These are phyloP conservation scores for Crioceris asparagi DNA, from an alignment of 2,888 invertebrate genomes.

Conservation along the genomic window DNA sequence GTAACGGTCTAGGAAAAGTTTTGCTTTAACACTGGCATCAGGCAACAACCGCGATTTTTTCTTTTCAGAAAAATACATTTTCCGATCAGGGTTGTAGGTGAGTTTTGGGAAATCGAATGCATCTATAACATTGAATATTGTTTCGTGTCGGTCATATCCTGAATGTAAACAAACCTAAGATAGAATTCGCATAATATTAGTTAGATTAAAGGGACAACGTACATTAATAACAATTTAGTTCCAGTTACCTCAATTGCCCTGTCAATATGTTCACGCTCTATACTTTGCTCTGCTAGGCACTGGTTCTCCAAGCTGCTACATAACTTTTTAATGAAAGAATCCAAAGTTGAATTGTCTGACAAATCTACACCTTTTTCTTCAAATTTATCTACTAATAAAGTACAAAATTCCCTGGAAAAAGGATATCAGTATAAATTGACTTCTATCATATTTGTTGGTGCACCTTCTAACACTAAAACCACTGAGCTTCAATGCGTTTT, in stretches of 20 bases:
- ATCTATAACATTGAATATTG: conserved; percentile 66
- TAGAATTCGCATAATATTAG: background rate
- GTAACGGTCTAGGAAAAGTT: conserved; percentile 54
- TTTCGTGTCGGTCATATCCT: conserved; percentile 58
- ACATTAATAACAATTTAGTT: conserved; percentile 3
- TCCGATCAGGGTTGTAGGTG: conserved; percentile 62
- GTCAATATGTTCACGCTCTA: conserved; percentile 63
- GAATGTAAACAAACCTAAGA: conserved; percentile 45
- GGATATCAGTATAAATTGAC: background rate
- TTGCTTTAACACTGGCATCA: conserved; percentile 57
- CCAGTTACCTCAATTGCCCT: conserved; percentile 52
- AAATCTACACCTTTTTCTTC: conserved; percentile 34
- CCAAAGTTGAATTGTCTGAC: conserved; percentile 48
- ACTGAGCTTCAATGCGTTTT: conserved; percentile 61
- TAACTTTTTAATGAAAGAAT: conserved; percentile 63
- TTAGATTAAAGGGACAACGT: background rate
- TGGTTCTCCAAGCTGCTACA: conserved; percentile 71
- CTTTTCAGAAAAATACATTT: conserved; percentile 55
- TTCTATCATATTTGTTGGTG: background rate
- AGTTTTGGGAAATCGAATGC: conserved; percentile 74
- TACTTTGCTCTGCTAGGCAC: conserved; percentile 57
- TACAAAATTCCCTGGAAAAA: conserved; percentile 55
- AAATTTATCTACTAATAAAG: conserved; percentile 61
- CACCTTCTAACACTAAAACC: conserved; percentile 60
- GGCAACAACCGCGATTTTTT: conserved; percentile 42